These are phyloP conservation scores for Synergus gifuensis DNA, from an alignment of 2,888 invertebrate genomes.

Conservation along the genomic window DNA sequence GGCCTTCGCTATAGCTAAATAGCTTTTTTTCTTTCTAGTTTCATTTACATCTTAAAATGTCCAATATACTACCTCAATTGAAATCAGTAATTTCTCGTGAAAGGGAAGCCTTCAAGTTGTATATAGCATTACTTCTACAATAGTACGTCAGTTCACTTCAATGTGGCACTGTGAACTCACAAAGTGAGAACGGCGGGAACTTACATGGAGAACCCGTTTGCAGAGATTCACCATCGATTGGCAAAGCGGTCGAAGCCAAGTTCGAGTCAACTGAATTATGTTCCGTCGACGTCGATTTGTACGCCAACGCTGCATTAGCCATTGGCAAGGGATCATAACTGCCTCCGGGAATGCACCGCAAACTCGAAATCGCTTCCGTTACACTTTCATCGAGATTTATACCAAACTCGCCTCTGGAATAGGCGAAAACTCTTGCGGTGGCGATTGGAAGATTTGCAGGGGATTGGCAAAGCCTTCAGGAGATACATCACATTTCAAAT, in stretches of 20 bases:
- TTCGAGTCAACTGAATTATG: slow-evolving; percentile 69
- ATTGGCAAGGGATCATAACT: slow-evolving; percentile 72
- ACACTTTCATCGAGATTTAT: slow-evolving; percentile 68
- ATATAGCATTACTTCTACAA: neutral
- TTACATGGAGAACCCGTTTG: slow-evolving; percentile 45
- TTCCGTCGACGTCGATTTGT: slow-evolving; percentile 69
- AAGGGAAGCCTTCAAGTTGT: neutral
- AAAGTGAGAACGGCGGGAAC: neutral
- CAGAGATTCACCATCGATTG: slow-evolving; percentile 64
- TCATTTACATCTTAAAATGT: no score
- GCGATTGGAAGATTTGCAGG: slow-evolving; percentile 59
- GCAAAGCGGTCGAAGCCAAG: slow-evolving; percentile 60
- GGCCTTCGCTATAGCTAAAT: neutral
- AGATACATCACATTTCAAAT: slow-evolving; percentile 39
- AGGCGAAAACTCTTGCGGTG: slow-evolving; percentile 52
- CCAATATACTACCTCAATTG: no score
- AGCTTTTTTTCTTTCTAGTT: neutral
- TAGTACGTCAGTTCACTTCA: neutral
- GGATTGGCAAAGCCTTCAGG: slow-evolving; percentile 60
- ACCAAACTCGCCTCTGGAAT: slow-evolving; percentile 57
- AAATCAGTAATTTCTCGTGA: neutral
- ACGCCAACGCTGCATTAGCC: slow-evolving; percentile 70
- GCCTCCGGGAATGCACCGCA: slow-evolving; percentile 65
- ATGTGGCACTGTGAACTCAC: neutral
- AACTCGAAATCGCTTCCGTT: slow-evolving; percentile 70